Evolutionary conservation across 1,140 invertebrate genomes (phyloP), one percentile per base, ranked within the genome.

Genomic region (Drosophila guanche): DNA sequence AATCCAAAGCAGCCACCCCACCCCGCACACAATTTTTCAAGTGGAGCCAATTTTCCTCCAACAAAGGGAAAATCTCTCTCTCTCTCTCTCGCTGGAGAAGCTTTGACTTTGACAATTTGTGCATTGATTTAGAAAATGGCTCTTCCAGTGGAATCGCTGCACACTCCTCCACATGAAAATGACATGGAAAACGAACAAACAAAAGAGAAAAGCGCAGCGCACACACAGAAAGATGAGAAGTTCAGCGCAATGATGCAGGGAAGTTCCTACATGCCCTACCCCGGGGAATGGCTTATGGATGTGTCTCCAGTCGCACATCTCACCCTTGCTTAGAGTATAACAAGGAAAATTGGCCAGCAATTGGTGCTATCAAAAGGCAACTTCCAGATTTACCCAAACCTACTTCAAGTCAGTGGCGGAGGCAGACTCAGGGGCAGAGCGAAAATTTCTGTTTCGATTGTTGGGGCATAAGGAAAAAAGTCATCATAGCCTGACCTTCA

Each of bases 91-190:
- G n/a, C n/a, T n/a, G n/a, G n/a, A n/a, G n/a, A n/a, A 20, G 48
- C 41, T 66, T 80, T 86, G 78, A 77, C 81, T 66, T 77, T 85
- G 77, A 81, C 81, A 86, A 85, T 86, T 86, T 86, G 83, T 73
- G 83, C 81, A 86, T 86, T 86, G 81, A 88, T 86, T 86, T 81
- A 76, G 81, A 86, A 86, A 86, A 81, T 86, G 66, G 53, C 62
- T 73, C 57, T 55, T 56, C 50, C 83, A 68, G 59, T 79, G 62
- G 62, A 86, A 86, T 65, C 63, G 68, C 62, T 77, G 76, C 76
- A 42, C 51, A 20, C 16, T 20, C 25, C 62, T 41, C 62, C 65
- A 59, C 67, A 85, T 76, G 60, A 86, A 86, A 86, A 77, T 85
- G 77, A 85, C 77, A 86, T 77, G 68, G 57, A 77, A 86, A 86